phyloP scores from a whole-genome alignment of 2,113 vertebrate species.

The Silurus asotus region DNA sequence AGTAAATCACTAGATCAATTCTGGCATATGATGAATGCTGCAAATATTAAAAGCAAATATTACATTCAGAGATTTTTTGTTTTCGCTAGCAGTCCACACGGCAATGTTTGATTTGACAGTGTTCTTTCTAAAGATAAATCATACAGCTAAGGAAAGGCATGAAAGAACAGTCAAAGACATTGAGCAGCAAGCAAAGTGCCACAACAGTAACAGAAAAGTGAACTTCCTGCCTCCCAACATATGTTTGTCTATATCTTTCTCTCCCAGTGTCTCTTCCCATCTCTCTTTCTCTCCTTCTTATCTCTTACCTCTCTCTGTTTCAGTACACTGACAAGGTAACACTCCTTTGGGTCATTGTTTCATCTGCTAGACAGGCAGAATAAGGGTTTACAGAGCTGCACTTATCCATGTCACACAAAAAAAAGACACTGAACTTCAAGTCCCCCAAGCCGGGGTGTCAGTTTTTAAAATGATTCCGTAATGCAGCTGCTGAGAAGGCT shows the following conservation, averaged over 20 bases:
- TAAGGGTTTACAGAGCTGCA: conserved; percentile 43
- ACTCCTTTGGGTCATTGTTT: conserved; percentile 67
- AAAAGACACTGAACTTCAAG: neutral
- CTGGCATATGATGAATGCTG: neutral
- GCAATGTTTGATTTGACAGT: conserved; percentile 40
- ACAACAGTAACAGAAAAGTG: conserved; percentile 50
- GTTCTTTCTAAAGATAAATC: conserved; percentile 30
- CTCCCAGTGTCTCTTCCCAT: conserved; percentile 45
- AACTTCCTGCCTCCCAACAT: conserved; percentile 67
- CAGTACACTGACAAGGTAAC: conserved; percentile 54
- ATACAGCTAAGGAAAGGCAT: conserved; percentile 23
- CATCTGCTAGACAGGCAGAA: conserved; percentile 61
- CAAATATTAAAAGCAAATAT: neutral
- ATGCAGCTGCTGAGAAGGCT: neutral
- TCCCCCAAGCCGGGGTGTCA: neutral
- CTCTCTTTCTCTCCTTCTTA: conserved; percentile 47
- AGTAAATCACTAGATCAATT: neutral
- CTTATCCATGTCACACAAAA: neutral
- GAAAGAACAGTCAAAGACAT: neutral
- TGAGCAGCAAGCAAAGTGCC: conserved; percentile 40
- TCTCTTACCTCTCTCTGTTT: conserved; percentile 56
- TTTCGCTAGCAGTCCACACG: conserved; percentile 7
- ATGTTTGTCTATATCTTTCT: conserved; percentile 52
- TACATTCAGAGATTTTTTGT: neutral
- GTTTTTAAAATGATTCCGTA: neutral